A percentile compares a stretch with the other conserved stretches of the same genome.
These are phyloP conservation scores for Acrossocheilus wenchowensis DNA, from an alignment of 2,797 vertebrate species.

Conservation along the genomic window DNA sequence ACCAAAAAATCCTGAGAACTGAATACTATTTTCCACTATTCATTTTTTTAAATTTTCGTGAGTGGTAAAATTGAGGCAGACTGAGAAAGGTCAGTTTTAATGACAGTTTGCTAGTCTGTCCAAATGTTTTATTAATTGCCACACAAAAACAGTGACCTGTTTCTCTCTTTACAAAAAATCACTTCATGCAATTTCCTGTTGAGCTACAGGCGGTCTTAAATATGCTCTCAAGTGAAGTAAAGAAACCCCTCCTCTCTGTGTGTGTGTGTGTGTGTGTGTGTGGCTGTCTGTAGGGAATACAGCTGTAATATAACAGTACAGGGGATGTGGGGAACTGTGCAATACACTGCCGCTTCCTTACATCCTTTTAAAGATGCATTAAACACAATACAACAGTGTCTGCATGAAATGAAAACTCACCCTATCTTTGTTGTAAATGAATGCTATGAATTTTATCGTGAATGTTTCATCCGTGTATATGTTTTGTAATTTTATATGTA, in stretches of 20 bases:
- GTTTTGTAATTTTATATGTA: not conserved
- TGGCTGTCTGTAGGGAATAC: constrained; percentile 6
- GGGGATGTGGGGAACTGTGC: constrained; percentile 5
- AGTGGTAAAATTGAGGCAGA: not conserved
- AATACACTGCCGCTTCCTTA: not conserved
- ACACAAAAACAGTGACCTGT: constrained; percentile 38
- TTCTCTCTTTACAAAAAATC: constrained; percentile 55
- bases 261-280: not conserved
- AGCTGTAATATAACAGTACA: constrained; percentile 7
- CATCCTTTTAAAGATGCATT: not conserved
- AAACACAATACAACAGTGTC: not conserved
- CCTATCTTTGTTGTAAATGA: not conserved
- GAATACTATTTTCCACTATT: not conserved
- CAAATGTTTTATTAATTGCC: not conserved
- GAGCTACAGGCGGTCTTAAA: constrained; percentile 60
- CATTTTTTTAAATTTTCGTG: too few relatives aligned
- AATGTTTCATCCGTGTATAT: not conserved
- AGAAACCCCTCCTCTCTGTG: constrained; percentile 33
- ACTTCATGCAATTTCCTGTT: constrained; percentile 76
- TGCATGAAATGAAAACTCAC: not conserved
- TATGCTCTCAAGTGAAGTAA: constrained; percentile 52
- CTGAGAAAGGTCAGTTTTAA: not conserved
- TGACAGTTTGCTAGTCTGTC: not conserved
- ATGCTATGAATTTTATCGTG: not conserved
- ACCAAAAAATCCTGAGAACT: not conserved